Percentiles rank a stretch among this genome's conserved stretches.
phyloP scores from a whole-genome alignment of 2,797 vertebrate genomes.

The Pitangus sulphuratus region DNA sequence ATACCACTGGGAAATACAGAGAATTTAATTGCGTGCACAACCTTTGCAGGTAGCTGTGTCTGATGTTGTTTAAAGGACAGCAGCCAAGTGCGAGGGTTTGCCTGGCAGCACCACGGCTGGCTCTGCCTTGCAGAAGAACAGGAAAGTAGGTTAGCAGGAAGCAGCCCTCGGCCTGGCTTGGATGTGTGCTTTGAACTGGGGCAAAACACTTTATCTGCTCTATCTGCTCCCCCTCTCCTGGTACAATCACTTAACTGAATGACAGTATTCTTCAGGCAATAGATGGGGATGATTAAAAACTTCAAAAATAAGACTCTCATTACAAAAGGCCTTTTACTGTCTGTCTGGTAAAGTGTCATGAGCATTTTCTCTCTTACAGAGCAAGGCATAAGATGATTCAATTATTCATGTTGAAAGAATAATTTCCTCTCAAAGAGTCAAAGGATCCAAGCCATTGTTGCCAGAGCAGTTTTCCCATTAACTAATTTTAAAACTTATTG shows the following conservation, averaged over 20 bases:
- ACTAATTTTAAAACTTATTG: not conserved
- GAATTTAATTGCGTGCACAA: not conserved
- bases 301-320: not conserved
- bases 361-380: not conserved
- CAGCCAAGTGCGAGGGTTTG: not conserved
- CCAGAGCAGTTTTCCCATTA: not conserved
- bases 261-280: not conserved
- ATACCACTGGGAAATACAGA: not conserved
- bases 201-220: not conserved
- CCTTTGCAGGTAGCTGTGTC: not conserved
- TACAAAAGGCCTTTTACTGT: not conserved
- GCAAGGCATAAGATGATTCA: not conserved
- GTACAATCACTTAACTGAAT: not conserved
- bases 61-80: not conserved
- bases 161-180: not conserved
- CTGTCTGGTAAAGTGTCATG: not conserved
- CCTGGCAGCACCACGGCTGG: not conserved
- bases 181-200: not conserved
- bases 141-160: not conserved
- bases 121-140: not conserved
- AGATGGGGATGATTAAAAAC: not conserved
- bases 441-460: not conserved
- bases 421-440: not conserved
- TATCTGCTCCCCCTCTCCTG: not conserved
- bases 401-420: not conserved